These are phyloP conservation scores for Plagodis dolabraria DNA, from an alignment of 2,888 invertebrate species.

Conservation along the genomic window DNA sequence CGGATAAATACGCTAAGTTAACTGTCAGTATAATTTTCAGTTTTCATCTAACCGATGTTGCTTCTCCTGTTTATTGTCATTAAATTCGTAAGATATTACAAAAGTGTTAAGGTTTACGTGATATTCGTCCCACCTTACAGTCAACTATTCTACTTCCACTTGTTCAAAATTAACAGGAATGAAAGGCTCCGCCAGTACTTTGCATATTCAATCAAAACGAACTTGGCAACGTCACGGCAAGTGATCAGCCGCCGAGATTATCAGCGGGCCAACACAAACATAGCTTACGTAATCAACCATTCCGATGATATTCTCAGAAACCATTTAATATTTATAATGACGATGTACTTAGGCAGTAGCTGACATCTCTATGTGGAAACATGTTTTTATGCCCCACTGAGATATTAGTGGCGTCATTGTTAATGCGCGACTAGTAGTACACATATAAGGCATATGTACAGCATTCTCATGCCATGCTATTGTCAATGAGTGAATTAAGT, in stretches of 20 bases:
- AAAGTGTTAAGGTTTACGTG: no score
- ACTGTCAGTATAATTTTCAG: no score
- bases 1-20: background rate
- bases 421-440: constrained; percentile 48
- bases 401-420: constrained; percentile 65
- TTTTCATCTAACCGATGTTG: no score
- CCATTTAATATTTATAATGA: constrained; percentile 65
- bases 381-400: constrained; percentile 57
- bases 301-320: constrained; percentile 66
- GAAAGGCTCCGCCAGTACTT: background rate
- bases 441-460: constrained; percentile 46
- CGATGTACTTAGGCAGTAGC: constrained; percentile 59
- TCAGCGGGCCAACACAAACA: constrained; percentile 53
- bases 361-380: constrained; percentile 61
- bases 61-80: no score
- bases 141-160: background rate
- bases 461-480: constrained; percentile 51
- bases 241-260: constrained; percentile 48
- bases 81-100: no score
- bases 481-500: constrained; percentile 40
- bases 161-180: background rate
- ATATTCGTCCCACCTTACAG: no score
- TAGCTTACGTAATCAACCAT: constrained; percentile 72
- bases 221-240: constrained; percentile 36
- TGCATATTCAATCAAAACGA: constrained; percentile 31